These are phyloP conservation scores for Diachasmimorpha longicaudata DNA, from an alignment of 1,140 invertebrate genomes.

Conservation along the genomic window DNA sequence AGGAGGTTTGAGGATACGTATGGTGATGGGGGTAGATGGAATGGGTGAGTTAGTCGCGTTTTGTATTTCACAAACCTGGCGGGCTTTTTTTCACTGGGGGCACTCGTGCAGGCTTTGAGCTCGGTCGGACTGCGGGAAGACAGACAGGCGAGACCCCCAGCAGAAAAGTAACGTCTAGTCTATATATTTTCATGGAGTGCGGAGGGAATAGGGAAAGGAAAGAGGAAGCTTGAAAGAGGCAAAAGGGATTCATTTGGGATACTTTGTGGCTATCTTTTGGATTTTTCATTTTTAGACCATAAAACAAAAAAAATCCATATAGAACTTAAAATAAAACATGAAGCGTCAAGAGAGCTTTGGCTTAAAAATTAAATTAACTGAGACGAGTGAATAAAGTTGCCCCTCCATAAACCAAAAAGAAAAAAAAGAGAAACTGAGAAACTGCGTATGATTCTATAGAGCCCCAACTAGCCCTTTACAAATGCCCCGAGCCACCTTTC, in stretches of 20 bases:
- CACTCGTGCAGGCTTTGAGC: slow-evolving; percentile 6
- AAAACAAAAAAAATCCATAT: neutral
- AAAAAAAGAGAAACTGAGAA: neutral
- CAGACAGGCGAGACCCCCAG: neutral
- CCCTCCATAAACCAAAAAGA: neutral
- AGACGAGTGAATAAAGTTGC: neutral
- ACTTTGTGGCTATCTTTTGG: slow-evolving; percentile 7
- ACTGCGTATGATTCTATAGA: neutral
- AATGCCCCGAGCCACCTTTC: slow-evolving; percentile 24
- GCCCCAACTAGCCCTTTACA: slow-evolving; percentile 49
- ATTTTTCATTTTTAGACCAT: neutral
- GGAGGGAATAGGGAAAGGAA: neutral
- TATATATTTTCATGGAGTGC: neutral
- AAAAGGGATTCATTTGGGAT: slow-evolving; percentile 11
- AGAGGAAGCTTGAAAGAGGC: neutral
- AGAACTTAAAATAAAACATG: neutral
- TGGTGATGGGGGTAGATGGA: neutral
- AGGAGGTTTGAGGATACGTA: neutral
- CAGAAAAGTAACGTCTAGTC: slow-evolving; percentile 11
- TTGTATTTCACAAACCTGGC: slow-evolving; percentile 10
- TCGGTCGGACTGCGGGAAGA: slow-evolving; percentile 3
- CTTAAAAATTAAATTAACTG: slow-evolving; percentile 3
- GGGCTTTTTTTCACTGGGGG: slow-evolving; percentile 8
- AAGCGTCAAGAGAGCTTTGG: neutral
- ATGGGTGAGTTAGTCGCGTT: slow-evolving; percentile 1